Evolutionary conservation across 2,888 invertebrate species (phyloP), one percentile per base, ranked within the genome.

Genomic region (Criorhina ranunculi): DNA sequence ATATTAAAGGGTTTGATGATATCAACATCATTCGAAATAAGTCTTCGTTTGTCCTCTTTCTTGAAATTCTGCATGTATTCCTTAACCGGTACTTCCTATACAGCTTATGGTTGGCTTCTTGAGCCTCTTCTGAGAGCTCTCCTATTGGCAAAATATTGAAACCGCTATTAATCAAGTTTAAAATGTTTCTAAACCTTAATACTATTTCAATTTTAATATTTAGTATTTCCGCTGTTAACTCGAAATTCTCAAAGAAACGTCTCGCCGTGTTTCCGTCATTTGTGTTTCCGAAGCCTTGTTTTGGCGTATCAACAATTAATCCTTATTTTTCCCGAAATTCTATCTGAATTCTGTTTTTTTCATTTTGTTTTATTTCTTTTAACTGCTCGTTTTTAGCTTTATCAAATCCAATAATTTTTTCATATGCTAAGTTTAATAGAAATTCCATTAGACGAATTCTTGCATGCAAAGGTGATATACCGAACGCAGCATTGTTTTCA

Each of bases 81-180:
- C n/a, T 51, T 51, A 12, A 51, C 31, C 55, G 55, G 35, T 55
- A 55, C 55, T 11, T 55, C 35, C 15, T 2, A 5, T 55, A 35
- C 9, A 55, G 15, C 55, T 55, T 35, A 55, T 55, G 35, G 11
- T 55, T 55, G 55, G 55, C 35, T 55, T 55, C 17, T 35, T 55
- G 35, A 55, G 55, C 55, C 55, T 55, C 55, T 35, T 55, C 35
- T 5, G 35, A 55, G 35, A 55, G 35, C 11, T 55, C 55, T 35
- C 11, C 35, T 35, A 35, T 35, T 35, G 53, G 33, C 35, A 55
- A 55, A 33, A 35, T 55, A 35, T 55, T 15, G 11, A 11, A 51
- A 31, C 37, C n/a, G n/a, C 37, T 37, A 44, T 17, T 24, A 49
- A 49, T 49, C 24, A 11, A n/a, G 24, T 49, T 49, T 49, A 49